Evolutionary conservation across 2,797 vertebrate genomes (phyloP), one percentile per base, ranked within the genome.

Genomic region (Acanthis flammea): DNA sequence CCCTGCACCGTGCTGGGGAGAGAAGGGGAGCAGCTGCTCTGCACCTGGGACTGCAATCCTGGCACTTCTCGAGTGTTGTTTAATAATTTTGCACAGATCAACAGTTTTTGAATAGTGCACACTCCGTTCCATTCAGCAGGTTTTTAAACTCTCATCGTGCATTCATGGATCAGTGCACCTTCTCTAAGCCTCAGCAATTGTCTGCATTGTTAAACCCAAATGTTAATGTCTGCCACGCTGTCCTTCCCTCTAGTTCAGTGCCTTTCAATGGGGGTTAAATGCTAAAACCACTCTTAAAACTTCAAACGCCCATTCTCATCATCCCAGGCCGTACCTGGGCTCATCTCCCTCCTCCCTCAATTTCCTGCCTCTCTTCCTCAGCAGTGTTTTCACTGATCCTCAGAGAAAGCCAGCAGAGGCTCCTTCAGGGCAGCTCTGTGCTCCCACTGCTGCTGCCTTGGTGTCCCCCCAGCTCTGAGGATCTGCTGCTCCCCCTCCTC

Each of bases 91-190:
- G 90, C 95, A 92, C 93, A 94, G 89, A 95, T 90, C 90, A 88
- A 95, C 95, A 86, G 91, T 86, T 97, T 88, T 37, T 77, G 84
- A 95, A 65, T 66, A 57, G 80, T 3, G 25, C 82, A 51, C 82
- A 39, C 95, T 96, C 90, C 81, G 70, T 91, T 95, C 95, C 6
- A 19, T 94, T 73, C 76, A 86, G 94, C 94, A 77, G 94, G 85
- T 91, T 95, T 96, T 95, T 37, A 95, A 84, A 91, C 76, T 79
- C 88, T 88, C 80, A 17, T 95, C 50, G 54, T 78, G 86, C 85
- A 15, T 93, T 95, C 92, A 91, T 68, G 95, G 95, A 96, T 95
- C 94, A 72, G 45, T 89, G 92, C 91, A 87, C 94, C 92, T 96
- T 88, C 60, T 80, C 74, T 81, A 62, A 93, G 81, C 81, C 81